Evolutionary conservation across 2,888 invertebrate genomes (phyloP).

Genomic region (Troilus luridus): DNA sequence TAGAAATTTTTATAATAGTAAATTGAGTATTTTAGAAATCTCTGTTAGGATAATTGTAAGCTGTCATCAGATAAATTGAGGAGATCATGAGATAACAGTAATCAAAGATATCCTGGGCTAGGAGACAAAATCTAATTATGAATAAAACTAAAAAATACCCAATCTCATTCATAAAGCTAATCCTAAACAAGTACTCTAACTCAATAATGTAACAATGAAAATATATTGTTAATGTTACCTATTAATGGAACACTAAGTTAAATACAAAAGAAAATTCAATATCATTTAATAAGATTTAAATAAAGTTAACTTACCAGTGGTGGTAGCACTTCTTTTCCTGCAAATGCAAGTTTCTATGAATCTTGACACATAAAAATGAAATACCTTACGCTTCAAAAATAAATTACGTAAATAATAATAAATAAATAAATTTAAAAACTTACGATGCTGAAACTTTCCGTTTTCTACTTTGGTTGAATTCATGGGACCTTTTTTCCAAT

Average conservation of each 20-base stretch:
- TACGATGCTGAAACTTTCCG: neutral
- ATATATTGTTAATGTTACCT: neutral
- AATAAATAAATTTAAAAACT: neutral
- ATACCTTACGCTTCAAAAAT: neutral
- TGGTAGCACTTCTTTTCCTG: neutral
- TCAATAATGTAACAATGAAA: neutral
- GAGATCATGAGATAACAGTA: too few species aligned
- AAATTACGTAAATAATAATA: neutral
- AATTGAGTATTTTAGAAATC: too few species aligned
- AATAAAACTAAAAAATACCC: too few species aligned
- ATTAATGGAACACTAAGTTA: neutral
- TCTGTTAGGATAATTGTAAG: too few species aligned
- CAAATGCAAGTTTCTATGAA: neutral
- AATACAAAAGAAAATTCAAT: neutral
- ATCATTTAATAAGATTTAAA: neutral
- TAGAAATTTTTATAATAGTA: too few species aligned
- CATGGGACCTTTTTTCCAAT: neutral
- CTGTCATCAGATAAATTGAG: too few species aligned
- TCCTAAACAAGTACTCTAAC: neutral
- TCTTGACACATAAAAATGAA: neutral
- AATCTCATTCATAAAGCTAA: neutral
- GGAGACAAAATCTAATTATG: too few species aligned
- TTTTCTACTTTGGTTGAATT: neutral
- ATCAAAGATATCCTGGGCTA: too few species aligned
- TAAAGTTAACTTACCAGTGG: slow-evolving; percentile 16